phyloP scores from a whole-genome alignment of 2,797 vertebrate genomes.

The Hapalemur alaotrensis region DNA sequence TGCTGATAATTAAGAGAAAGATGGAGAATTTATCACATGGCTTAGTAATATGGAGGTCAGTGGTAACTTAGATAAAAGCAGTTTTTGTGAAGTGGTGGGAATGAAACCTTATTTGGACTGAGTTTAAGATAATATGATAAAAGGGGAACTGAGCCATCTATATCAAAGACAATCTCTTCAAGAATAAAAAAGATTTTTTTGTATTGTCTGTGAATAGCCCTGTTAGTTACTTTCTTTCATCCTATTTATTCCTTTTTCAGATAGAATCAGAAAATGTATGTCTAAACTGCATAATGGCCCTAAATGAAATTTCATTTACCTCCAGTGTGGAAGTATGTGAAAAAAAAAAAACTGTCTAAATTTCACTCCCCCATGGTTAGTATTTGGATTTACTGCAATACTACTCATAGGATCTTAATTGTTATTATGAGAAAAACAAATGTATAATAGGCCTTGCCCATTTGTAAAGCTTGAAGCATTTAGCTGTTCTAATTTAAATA shows the following conservation, averaged over 20 bases:
- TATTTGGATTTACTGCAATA: background rate
- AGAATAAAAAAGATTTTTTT: background rate
- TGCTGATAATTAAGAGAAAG: background rate
- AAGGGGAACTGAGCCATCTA: background rate
- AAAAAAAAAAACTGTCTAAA: slow-evolving; percentile 4
- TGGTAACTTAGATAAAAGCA: background rate
- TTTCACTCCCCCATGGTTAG: background rate
- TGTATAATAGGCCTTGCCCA: background rate
- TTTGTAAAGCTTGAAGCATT: background rate
- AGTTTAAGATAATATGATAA: background rate
- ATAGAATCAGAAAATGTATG: background rate
- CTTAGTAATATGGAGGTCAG: background rate
- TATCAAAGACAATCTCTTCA: background rate
- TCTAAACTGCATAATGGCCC: background rate
- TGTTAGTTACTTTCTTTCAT: background rate
- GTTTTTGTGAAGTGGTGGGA: background rate
- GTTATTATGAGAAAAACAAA: background rate
- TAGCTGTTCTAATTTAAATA: background rate
- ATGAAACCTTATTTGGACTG: background rate
- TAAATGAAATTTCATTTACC: background rate
- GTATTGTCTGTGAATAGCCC: background rate
- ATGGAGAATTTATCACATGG: background rate
- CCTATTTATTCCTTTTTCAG: background rate
- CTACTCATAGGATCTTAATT: background rate
- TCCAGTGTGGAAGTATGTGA: background rate